Evolutionary conservation across 2,888 invertebrate genomes (phyloP), one percentile per base, ranked within the genome.

Genomic region (Thymelicus sylvestris): DNA sequence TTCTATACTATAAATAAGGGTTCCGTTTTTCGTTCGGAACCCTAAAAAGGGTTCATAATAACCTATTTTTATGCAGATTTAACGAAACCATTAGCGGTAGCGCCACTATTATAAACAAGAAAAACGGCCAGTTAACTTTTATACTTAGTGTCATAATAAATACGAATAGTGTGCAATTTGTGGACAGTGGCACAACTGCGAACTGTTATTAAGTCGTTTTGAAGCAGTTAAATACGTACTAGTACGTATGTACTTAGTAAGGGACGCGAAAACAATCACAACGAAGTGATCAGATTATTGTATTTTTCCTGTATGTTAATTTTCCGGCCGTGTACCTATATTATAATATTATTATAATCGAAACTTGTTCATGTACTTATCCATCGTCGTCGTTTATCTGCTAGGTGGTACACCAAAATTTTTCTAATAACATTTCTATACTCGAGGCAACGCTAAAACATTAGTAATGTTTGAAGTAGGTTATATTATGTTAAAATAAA

Each of bases 81-180:
- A 24, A 55, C 10, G 55, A 55, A 55, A 55, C 55, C 19, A 55
- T 55, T 55, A 55, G 24, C 55, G 55, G 10, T 55, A 24, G 10
- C 7, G 55, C 55, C 55, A 55, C 55, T 0, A 55, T 31, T 10
- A 24, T 5, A n/a, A 10, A 24, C 12, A 7, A 24, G 24, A 24
- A 55, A 55, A 55, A 24, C 24, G 55, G 10, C 55, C 55, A 55
- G 31, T 55, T 55, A 55, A 55, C 7, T 55, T 55, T 7, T 8
- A 55, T 55, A 55, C 55, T 55, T 55, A 24, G 8, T 55, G 55
- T 55, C 55, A 55, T 55, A 55, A 55, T 55, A 55, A 55, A 55
- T 55, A 24, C 10, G 55, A 24, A 31, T 24, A 31, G 55, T 24
- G 55, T 55, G 55, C 55, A 55, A 19, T 55, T 55, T 24, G 24